Base-by-base conservation (phyloP, 1,140 invertebrate species). In the Tyrophagus putrescentiae region DNA sequence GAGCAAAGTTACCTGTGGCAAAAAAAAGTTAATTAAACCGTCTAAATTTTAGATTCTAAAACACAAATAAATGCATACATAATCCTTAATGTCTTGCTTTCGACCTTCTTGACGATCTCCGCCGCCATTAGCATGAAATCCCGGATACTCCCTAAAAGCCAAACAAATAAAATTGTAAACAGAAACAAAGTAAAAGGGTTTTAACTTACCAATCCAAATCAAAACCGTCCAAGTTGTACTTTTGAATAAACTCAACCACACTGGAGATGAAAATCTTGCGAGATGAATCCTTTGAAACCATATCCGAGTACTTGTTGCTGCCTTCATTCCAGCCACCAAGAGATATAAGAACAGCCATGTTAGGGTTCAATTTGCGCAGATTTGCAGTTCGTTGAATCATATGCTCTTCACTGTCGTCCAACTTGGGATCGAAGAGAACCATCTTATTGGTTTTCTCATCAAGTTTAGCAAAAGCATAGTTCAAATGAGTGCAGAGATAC, bases 251-350 rank as follows among this genome's bases (percentile, higher is more conserved):
- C n/a, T 67, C 58, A 69, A 83, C 71, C 1, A 78, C 75, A 42
- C 56, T 61, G 32, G 65, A 53, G 3, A 68, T 62, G 44, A 68
- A 68, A 3, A 60, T 64, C 36, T 71, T 70, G 60, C 86, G 76
- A 5, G 71, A 70, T 1, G 71, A 68, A 0, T 76, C 68, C 60
- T 76, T 76, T 6, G 75, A 72, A 0, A 81, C 84, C 75, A 92
- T 77, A 1, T 71, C 72, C 1, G 85, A 89, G 69, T 86, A 90
- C 65, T 85, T 86, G 23, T 67, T 67, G 18, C 42, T 52, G 0
- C 85, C 86, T 72, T 89, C 85, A 67, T 87, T 87, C 85, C 85
- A 90, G 1, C 84, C 84, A 36, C 84, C 85, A 57, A 87, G 79
- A 0, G 81, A 80, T 0, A 85, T 66, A 16, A 85, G 45, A 0